Evolutionary conservation across 1,140 invertebrate genomes (phyloP).

Genomic region (Andricus grossulariae): DNA sequence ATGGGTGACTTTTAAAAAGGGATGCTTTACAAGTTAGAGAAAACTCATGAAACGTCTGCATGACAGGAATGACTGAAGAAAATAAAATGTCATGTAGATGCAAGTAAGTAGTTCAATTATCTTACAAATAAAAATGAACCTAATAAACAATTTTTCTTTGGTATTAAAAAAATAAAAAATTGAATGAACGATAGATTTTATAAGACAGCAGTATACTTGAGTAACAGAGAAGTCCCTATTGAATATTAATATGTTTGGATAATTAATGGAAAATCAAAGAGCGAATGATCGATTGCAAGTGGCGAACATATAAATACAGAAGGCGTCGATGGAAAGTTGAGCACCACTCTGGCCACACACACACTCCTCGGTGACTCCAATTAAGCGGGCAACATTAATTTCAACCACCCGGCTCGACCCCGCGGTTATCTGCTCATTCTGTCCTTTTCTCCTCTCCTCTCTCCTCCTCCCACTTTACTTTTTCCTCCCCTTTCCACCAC

Average conservation of each 20-base stretch:
- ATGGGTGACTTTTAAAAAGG: too few species aligned
- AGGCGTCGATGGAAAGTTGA: slow-evolving; percentile 55
- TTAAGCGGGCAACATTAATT: slow-evolving; percentile 75
- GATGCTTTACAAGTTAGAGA: too few species aligned
- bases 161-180: too few species aligned
- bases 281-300: slow-evolving; percentile 12
- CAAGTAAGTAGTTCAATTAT: too few species aligned
- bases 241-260: background rate
- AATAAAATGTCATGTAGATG: too few species aligned
- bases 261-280: slow-evolving; percentile 29
- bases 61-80: too few species aligned
- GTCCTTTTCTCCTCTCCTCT: slow-evolving; percentile 42
- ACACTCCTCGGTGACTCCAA: slow-evolving; percentile 73
- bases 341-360: slow-evolving; percentile 73
- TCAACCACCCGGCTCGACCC: slow-evolving; percentile 71
- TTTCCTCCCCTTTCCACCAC: slow-evolving; percentile 31
- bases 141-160: too few species aligned
- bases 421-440: slow-evolving; percentile 67
- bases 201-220: background rate
- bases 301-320: slow-evolving; percentile 28
- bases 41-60: too few species aligned
- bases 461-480: slow-evolving; percentile 34
- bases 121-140: too few species aligned
- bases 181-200: too few species aligned
- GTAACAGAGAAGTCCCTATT: slow-evolving; percentile 1